Conservation (phyloP, 2,113 vertebrate species). For the Cercopithecus mona region DNA sequence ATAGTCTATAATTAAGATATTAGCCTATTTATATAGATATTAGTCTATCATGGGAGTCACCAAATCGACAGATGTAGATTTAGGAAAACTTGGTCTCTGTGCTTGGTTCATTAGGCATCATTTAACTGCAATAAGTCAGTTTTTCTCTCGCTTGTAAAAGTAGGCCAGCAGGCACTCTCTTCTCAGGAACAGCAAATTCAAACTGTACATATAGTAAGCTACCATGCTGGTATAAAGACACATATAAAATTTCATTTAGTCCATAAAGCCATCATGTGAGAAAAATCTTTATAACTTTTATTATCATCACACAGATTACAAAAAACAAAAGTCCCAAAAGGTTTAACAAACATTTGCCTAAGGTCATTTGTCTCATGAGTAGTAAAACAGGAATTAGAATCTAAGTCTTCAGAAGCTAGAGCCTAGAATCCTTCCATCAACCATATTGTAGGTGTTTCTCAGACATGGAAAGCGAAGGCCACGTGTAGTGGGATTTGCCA, state of each 20-base stretch:
- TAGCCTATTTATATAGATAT: neutral
- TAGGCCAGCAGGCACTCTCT: neutral
- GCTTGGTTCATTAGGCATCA: neutral
- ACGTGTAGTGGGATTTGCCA: neutral
- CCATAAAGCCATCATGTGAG: neutral
- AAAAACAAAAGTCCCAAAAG: constrained; percentile 14
- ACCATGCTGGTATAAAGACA: neutral
- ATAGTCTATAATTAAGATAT: neutral
- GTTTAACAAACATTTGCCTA: neutral
- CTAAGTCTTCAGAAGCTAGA: neutral
- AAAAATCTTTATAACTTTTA: constrained; percentile 21
- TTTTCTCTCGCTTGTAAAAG: constrained; percentile 19
- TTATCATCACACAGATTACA: neutral
- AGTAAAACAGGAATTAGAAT: constrained; percentile 22
- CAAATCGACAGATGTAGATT: neutral
- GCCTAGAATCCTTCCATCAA: neutral
- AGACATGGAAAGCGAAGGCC: neutral
- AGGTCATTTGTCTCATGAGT: constrained; percentile 25
- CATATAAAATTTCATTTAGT: neutral
- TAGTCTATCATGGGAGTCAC: neutral
- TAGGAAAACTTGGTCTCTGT: neutral
- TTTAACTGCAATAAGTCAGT: neutral
- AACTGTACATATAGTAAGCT: neutral
- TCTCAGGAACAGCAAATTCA: constrained; percentile 28
- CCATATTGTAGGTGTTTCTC: neutral